Conservation (phyloP, 2,113 vertebrate species). For the Gyps fulvus region DNA sequence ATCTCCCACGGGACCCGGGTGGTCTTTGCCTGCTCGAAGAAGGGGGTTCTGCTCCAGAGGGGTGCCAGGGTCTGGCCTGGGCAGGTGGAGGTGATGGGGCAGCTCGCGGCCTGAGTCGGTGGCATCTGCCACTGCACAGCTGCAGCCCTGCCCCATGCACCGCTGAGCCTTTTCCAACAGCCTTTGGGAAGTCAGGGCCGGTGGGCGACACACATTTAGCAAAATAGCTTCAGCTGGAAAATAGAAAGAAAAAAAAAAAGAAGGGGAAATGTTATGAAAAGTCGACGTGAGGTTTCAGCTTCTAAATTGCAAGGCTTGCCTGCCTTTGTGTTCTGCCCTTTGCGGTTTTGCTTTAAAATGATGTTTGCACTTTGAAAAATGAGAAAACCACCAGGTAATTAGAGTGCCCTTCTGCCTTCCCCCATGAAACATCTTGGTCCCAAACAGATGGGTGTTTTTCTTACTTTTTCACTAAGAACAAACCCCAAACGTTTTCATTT, state of each 20-base stretch:
- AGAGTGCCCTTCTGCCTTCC: neutral
- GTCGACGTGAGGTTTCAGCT: neutral
- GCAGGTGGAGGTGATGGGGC: accelerated
- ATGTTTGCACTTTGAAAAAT: neutral
- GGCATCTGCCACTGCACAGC: neutral
- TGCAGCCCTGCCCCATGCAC: accelerated
- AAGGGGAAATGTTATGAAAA: neutral
- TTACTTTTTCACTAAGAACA: neutral
- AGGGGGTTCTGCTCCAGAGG: neutral
- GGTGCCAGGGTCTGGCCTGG: neutral
- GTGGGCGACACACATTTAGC: neutral
- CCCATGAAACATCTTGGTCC: neutral
- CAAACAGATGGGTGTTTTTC: neutral
- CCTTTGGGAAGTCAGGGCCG: neutral
- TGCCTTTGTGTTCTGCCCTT: neutral
- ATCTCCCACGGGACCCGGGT: neutral
- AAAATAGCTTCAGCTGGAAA: neutral
- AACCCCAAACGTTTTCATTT: neutral
- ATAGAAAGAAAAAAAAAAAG: neutral
- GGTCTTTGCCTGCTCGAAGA: neutral
- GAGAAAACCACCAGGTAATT: neutral
- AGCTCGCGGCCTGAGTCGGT: neutral
- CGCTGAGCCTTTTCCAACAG: neutral
- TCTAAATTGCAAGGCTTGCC: neutral
- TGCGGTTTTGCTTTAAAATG: neutral